A percentile compares a stretch with the other conserved stretches of the same genome.
phyloP scores from a whole-genome alignment of 2,113 vertebrate genomes.

The Cynoglossus semilaevis region DNA sequence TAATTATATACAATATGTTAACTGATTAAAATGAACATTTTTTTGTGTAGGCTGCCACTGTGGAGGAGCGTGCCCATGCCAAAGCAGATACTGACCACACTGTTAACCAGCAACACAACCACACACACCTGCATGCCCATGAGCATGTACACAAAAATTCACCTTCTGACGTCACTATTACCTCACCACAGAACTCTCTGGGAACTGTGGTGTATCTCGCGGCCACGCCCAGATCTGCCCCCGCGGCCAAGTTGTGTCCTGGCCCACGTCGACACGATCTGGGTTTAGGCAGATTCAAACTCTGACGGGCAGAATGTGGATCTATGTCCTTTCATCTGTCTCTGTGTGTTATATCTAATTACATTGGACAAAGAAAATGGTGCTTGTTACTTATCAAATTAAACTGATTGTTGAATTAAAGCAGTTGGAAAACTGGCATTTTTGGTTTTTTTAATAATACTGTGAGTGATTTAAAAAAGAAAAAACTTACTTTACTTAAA shows the following conservation, averaged over 20 bases:
- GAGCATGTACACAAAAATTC: slow-evolving; percentile 36
- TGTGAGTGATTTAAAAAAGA: too few species aligned
- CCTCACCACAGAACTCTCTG: neutral
- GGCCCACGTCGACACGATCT: slow-evolving; percentile 36
- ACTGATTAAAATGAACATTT: too few species aligned
- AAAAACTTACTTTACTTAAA: too few species aligned
- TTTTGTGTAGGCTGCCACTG: slow-evolving; percentile 27
- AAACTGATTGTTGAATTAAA: slow-evolving; percentile 16
- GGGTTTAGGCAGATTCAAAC: slow-evolving; percentile 2
- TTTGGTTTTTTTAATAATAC: neutral
- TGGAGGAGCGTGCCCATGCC: slow-evolving; percentile 21
- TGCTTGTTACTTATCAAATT: neutral
- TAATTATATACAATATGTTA: too few species aligned
- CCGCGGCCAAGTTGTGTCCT: slow-evolving; percentile 48
- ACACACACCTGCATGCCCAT: slow-evolving; percentile 54
- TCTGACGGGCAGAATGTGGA: slow-evolving; percentile 27
- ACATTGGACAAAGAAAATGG: too few species aligned
- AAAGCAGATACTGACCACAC: slow-evolving; percentile 20
- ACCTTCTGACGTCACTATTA: neutral
- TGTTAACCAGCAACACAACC: slow-evolving; percentile 37
- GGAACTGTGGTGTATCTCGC: slow-evolving; percentile 35
- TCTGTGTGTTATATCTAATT: neutral
- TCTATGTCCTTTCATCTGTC: neutral
- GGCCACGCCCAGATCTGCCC: slow-evolving; percentile 29
- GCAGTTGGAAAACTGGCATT: neutral